phyloP scores from a whole-genome alignment of 2,113 vertebrate genomes.

The Glareola pratincola region DNA sequence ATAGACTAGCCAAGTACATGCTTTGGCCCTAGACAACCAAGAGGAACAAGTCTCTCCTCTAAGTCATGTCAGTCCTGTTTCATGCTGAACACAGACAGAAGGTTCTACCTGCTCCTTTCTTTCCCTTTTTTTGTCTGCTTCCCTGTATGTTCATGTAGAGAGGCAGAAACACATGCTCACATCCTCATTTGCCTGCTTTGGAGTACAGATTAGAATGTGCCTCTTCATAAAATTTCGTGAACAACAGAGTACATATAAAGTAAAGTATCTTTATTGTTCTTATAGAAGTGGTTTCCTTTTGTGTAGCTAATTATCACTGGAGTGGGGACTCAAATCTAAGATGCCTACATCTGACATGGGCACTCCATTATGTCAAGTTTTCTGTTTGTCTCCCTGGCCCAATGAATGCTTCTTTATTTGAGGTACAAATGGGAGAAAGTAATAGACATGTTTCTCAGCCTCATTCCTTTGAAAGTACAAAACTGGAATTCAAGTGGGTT shows the following conservation, averaged over 20 bases:
- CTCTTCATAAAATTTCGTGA: not conserved
- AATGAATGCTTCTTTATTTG: not conserved
- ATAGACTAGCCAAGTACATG: not conserved
- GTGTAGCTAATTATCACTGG: not conserved
- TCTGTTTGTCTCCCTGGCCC: not conserved
- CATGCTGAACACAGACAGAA: not conserved
- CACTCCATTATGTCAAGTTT: not conserved
- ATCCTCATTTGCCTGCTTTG: not conserved
- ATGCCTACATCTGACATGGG: not conserved
- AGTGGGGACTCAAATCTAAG: not conserved
- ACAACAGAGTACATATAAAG: not conserved
- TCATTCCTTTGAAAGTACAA: not conserved
- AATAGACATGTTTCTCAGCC: not conserved
- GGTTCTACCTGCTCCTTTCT: not conserved
- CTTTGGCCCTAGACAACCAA: not conserved
- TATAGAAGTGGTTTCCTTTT: not conserved
- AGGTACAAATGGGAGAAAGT: not conserved
- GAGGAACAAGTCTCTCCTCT: not conserved
- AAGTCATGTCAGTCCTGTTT: accelerated
- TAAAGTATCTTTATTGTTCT: not conserved
- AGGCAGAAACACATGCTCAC: not conserved
- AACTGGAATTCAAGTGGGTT: not conserved
- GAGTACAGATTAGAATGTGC: not conserved
- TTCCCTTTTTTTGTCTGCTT: not conserved
- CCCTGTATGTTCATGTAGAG: not conserved